These are phyloP conservation scores for Sceloporus undulatus DNA, from an alignment of 2,113 vertebrate genomes.

Conservation along the genomic window DNA sequence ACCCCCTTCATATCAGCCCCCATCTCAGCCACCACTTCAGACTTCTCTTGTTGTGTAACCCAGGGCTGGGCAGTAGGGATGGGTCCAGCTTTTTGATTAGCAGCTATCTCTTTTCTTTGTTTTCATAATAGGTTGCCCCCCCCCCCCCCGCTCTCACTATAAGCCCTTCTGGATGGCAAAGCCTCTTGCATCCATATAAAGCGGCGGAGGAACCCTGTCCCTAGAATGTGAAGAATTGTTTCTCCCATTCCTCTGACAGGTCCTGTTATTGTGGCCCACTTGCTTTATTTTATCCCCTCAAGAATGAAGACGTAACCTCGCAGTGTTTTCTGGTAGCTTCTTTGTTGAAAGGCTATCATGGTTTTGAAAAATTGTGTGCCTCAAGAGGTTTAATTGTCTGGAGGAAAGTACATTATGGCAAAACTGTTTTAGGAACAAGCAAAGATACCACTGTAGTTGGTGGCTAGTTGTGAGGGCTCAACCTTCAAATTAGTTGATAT, in stretches of 20 bases:
- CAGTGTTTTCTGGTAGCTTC: neutral
- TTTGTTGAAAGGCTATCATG: neutral
- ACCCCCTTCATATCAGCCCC: neutral
- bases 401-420: neutral
- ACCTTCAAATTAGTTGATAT: neutral
- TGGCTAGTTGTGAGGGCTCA: neutral
- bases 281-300: neutral
- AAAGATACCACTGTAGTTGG: neutral
- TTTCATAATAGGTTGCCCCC: slow-evolving; percentile 17
- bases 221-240: neutral
- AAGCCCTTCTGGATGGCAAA: neutral
- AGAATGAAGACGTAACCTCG: neutral
- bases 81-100: slow-evolving; percentile 13
- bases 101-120: neutral
- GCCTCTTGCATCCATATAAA: neutral
- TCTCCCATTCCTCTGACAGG: neutral
- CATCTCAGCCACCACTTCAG: neutral
- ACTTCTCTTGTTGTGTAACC: slow-evolving; percentile 10
- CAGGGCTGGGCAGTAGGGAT: slow-evolving; percentile 2
- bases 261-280: neutral
- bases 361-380: neutral
- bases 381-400: neutral
- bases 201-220: neutral
- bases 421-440: neutral
- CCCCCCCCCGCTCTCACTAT: slow-evolving; percentile 1